Percentiles rank a stretch among this genome's conserved stretches.
phyloP scores from a whole-genome alignment of 2,797 vertebrate genomes.

The Choloepus didactylus region DNA sequence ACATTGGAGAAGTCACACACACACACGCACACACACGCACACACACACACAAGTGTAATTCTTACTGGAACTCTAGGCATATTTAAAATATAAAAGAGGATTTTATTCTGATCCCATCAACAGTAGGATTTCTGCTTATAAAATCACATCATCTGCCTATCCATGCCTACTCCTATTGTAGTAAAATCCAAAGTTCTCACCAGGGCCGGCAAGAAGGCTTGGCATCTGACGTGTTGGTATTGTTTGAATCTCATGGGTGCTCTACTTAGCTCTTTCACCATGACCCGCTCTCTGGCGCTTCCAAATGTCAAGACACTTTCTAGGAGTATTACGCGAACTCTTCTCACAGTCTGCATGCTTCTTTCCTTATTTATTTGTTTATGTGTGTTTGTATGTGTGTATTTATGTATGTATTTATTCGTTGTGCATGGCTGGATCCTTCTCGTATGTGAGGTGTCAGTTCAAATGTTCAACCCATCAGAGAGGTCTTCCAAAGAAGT shows the following conservation, averaged over 20 bases:
- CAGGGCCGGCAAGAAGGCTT: accelerated
- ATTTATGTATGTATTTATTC: too few relatives aligned
- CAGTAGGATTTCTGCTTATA: background rate
- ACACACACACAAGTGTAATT: background rate
- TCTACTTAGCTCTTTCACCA: too few relatives aligned
- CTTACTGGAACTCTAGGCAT: background rate
- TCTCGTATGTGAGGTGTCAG: background rate
- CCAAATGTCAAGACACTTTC: too few relatives aligned
- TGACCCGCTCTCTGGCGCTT: accelerated
- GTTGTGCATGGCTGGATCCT: too few relatives aligned
- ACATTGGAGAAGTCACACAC: background rate
- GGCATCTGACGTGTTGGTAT: too few relatives aligned
- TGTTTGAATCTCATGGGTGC: too few relatives aligned
- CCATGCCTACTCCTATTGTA: background rate
- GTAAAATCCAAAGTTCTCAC: background rate
- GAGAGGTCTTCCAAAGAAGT: background rate
- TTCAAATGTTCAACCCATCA: background rate
- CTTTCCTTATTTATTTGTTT: background rate
- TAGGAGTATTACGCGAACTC: background rate
- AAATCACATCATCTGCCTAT: background rate
- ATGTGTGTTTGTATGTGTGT: too few relatives aligned
- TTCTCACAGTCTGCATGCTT: too few relatives aligned
- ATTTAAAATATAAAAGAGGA: background rate
- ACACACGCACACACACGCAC: background rate
- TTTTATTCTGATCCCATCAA: background rate